Evolutionary conservation across 2,888 invertebrate species (phyloP).

Genomic region (Eristalis tenax): DNA sequence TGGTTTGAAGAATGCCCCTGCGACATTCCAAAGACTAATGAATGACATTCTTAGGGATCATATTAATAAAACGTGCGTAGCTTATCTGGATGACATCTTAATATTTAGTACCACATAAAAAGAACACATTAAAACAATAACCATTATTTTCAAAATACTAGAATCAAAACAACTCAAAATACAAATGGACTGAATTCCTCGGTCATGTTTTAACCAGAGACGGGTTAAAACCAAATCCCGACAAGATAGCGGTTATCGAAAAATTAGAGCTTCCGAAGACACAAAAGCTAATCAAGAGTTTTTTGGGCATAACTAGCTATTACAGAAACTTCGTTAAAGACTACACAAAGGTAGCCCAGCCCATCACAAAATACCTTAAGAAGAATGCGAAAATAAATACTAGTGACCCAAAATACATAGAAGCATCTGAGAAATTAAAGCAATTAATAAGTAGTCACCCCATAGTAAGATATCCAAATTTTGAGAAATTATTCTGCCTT

Average conservation of each 20-base stretch:
- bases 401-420: slow-evolving; percentile 20
- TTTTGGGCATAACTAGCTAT: neutral
- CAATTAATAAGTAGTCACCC: neutral
- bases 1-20: slow-evolving; percentile 6
- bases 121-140: slow-evolving; percentile 4
- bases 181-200: neutral
- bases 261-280: neutral
- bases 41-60: neutral
- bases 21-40: neutral
- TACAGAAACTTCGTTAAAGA: neutral
- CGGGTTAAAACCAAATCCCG: neutral
- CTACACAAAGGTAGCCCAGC: slow-evolving; percentile 27
- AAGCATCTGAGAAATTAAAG: slow-evolving; percentile 39
- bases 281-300: neutral
- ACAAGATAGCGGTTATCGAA: neutral
- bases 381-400: slow-evolving; percentile 28
- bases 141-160: neutral
- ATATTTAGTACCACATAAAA: neutral
- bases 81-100: slow-evolving; percentile 4
- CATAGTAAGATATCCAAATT: slow-evolving; percentile 8
- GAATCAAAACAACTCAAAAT: neutral
- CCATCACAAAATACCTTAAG: slow-evolving; percentile 32
- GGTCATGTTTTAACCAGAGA: neutral
- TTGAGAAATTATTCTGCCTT: slow-evolving; percentile 12
- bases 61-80: slow-evolving; percentile 13